Percentiles rank a stretch among this genome's conserved stretches.
Conservation (phyloP, 1,140 invertebrate species). For the Conus betulinus region DNA sequence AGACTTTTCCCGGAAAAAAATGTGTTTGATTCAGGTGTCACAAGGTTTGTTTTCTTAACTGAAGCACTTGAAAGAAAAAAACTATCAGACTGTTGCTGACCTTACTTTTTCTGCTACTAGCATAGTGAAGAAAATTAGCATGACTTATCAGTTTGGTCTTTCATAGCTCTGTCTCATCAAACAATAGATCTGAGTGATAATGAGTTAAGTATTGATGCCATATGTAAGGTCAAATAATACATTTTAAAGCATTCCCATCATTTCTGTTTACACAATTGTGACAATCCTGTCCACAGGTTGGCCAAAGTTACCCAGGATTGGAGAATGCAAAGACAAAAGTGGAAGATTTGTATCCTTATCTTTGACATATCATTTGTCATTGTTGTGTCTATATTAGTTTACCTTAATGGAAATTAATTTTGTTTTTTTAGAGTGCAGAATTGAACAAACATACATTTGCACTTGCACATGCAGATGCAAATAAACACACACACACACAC, state of each 20-base stretch:
- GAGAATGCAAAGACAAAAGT: constrained; percentile 67
- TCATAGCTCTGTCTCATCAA: background rate
- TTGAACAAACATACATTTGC: background rate
- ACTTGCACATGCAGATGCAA: background rate
- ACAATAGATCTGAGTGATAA: background rate
- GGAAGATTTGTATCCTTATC: constrained; percentile 72
- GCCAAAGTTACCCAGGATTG: constrained; percentile 67
- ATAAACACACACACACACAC: too few species aligned
- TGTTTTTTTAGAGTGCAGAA: background rate
- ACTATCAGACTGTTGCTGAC: too few species aligned
- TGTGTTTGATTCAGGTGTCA: too few species aligned
- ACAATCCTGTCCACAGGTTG: constrained; percentile 57
- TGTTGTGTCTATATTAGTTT: too few species aligned
- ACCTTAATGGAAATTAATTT: background rate
- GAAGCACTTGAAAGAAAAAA: too few species aligned
- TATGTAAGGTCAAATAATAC: too few species aligned
- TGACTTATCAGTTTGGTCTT: background rate
- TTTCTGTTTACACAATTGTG: background rate
- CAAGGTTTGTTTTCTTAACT: too few species aligned
- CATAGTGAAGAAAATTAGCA: too few species aligned
- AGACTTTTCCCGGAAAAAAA: too few species aligned
- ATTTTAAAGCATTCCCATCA: too few species aligned
- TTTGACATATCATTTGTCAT: background rate
- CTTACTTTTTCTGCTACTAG: too few species aligned
- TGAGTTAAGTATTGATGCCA: too few species aligned